phyloP scores from a whole-genome alignment of 1,140 invertebrate species.

The Sinella curviseta region DNA sequence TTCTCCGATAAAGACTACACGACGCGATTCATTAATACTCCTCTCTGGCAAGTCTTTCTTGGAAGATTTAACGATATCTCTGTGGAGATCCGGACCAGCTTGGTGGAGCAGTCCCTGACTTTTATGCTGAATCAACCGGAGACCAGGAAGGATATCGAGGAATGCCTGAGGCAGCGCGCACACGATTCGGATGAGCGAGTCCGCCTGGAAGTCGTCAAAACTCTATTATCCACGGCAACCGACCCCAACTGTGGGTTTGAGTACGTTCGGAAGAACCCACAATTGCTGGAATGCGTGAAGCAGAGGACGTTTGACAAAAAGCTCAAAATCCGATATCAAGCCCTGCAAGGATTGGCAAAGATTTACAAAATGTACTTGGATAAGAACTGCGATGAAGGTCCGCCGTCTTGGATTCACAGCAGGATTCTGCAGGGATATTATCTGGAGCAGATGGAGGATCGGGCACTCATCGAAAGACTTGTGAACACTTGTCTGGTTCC shows the following conservation, averaged over 20 bases:
- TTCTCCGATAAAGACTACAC: constrained; percentile 90
- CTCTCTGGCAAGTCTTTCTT: constrained; percentile 85
- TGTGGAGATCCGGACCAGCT: constrained; percentile 86
- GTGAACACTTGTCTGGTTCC: constrained; percentile 93
- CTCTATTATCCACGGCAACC: not conserved
- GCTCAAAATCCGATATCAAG: constrained; percentile 95
- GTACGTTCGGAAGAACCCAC: constrained; percentile 84
- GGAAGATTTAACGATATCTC: constrained; percentile 93
- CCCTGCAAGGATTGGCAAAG: constrained; percentile 86
- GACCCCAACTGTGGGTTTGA: constrained; percentile 61
- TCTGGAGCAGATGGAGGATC: constrained; percentile 73
- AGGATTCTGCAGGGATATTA: constrained; percentile 94
- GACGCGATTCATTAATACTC: constrained; percentile 67
- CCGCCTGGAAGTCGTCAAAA: constrained; percentile 73
- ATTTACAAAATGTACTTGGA: constrained; percentile 90
- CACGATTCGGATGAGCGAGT: constrained; percentile 94
- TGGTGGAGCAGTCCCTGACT: constrained; percentile 96
- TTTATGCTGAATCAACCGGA: constrained; percentile 93
- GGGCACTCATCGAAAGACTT: constrained; percentile 87
- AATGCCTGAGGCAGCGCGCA: constrained; percentile 61
- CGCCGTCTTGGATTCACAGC: constrained; percentile 93
- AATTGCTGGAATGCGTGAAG: constrained; percentile 89
- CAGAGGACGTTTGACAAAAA: constrained; percentile 95
- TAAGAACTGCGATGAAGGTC: constrained; percentile 75
- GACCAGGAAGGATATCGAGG: not conserved